These are phyloP conservation scores for Oligia fasciuncula DNA, from an alignment of 2,888 invertebrate genomes.

Conservation along the genomic window DNA sequence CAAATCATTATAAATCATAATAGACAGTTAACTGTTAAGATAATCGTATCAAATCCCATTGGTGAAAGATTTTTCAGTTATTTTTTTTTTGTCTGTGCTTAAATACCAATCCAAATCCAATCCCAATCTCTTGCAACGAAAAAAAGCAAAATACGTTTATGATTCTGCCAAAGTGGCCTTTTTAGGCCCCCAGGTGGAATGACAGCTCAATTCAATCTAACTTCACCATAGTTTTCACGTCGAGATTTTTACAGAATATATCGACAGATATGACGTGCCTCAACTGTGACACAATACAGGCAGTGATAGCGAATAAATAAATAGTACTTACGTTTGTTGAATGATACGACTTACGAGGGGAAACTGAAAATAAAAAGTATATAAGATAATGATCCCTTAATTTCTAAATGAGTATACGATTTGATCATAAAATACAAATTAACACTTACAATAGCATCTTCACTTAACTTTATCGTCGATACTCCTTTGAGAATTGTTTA, in stretches of 20 bases:
- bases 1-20: no score
- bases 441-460: constrained; percentile 66
- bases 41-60: no score
- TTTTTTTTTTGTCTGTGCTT: no score
- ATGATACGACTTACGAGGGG: constrained; percentile 14
- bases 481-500: constrained; percentile 65
- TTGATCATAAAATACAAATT: constrained; percentile 82
- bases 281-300: constrained; percentile 42
- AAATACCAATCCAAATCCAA: no score
- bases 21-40: no score
- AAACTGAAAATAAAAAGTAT: constrained; percentile 26
- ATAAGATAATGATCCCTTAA: constrained; percentile 69
- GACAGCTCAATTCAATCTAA: not conserved
- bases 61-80: no score
- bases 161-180: no score
- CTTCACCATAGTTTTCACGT: not conserved
- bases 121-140: no score
- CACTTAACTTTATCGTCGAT: constrained; percentile 59
- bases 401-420: constrained; percentile 84
- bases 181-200: no score
- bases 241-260: not conserved
- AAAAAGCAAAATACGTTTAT: no score
- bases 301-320: constrained; percentile 64
- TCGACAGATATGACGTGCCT: not conserved
- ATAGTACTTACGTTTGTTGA: constrained; percentile 50